These are phyloP conservation scores for Leiothrix lutea DNA, from an alignment of 2,113 vertebrate species.

Conservation along the genomic window DNA sequence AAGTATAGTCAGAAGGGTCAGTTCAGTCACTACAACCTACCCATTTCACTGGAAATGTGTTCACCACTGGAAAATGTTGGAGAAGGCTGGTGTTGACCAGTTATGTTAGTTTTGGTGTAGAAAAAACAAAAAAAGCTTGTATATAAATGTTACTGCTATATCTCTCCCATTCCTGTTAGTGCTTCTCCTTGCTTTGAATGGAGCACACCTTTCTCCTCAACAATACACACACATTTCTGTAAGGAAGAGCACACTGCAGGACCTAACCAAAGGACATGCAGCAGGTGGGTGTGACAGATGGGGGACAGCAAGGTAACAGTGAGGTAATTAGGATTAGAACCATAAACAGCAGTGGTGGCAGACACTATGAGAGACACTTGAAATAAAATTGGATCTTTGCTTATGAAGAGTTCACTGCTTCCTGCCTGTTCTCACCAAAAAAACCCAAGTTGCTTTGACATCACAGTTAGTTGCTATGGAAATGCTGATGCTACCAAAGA, in stretches of 20 bases:
- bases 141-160: background rate
- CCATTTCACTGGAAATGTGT: background rate
- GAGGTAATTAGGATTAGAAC: background rate
- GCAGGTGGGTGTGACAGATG: background rate
- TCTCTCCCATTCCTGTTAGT: background rate
- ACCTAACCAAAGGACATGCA: background rate
- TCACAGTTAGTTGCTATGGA: conserved; percentile 36
- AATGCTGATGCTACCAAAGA: conserved; percentile 49
- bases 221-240: background rate
- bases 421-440: conserved; percentile 11
- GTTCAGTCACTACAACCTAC: background rate
- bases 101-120: background rate
- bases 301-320: background rate
- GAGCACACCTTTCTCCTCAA: background rate
- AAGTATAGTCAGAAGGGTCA: background rate
- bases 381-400: conserved; percentile 16
- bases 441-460: conserved; percentile 26
- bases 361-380: background rate
- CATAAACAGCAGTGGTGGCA: background rate
- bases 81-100: background rate
- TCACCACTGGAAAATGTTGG: background rate
- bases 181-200: background rate
- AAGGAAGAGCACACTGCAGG: background rate
- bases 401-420: conserved; percentile 13
- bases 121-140: background rate